Evolutionary conservation across 1,140 invertebrate species (phyloP).

Genomic region (Bombus difficillimus): DNA sequence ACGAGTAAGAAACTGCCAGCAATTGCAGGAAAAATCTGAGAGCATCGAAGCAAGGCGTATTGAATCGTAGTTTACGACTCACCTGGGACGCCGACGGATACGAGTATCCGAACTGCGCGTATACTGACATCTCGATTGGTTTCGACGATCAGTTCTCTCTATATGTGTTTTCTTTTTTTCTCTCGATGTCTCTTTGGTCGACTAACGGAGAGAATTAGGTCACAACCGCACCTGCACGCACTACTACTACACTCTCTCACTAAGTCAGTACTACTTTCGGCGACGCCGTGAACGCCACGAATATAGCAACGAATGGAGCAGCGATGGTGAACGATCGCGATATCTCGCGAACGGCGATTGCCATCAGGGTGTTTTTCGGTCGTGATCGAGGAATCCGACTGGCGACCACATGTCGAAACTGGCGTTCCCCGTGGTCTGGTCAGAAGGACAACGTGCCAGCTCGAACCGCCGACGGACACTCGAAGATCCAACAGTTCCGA

Average conservation of each 20-base stretch:
- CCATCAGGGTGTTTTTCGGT: conserved; percentile 60
- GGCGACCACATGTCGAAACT: conserved; percentile 43
- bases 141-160: conserved; percentile 17
- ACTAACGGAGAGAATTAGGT: conserved; percentile 40
- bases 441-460: not conserved
- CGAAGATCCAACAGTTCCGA: not conserved
- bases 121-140: conserved; percentile 86
- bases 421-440: not conserved
- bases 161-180: not conserved
- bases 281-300: not conserved
- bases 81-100: conserved; percentile 92
- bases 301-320: not conserved
- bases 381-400: conserved; percentile 16
- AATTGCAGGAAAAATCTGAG: not conserved
- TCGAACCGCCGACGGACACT: not conserved
- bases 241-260: conserved; percentile 62
- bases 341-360: conserved; percentile 35
- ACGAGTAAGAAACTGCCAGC: not conserved
- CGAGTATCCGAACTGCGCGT: conserved; percentile 92
- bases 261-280: conserved; percentile 44
- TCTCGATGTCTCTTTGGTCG: not conserved
- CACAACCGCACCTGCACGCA: conserved; percentile 67
- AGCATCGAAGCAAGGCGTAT: not conserved
- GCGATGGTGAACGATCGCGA: conserved; percentile 25
- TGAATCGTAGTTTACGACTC: conserved; percentile 66